A percentile compares a stretch with the other conserved stretches of the same genome.
Conservation (phyloP, 2,797 vertebrate genomes). For the Diplodus sargus region DNA sequence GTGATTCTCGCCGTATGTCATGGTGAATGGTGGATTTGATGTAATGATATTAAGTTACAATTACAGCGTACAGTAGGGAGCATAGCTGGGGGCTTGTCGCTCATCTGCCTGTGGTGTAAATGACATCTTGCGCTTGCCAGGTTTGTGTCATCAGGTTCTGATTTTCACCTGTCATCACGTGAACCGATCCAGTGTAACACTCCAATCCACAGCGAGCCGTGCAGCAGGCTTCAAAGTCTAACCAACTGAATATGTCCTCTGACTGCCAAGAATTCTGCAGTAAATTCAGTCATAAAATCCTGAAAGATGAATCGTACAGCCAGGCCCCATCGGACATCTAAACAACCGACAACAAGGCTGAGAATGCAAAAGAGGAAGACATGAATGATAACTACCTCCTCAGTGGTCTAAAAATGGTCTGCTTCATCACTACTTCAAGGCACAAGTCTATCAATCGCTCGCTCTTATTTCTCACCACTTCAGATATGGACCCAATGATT, state of each 20-base stretch:
- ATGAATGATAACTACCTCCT: constrained; percentile 7
- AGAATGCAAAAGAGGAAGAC: constrained; percentile 14
- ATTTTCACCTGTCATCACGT: constrained; percentile 41
- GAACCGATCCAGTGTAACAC: constrained; percentile 30
- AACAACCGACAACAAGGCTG: constrained; percentile 19
- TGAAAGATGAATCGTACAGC: constrained; percentile 35
- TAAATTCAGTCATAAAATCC: constrained; percentile 21
- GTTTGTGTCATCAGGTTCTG: constrained; percentile 54
- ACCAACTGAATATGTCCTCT: constrained; percentile 13
- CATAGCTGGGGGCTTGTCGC: constrained; percentile 17
- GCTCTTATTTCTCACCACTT: constrained; percentile 28
- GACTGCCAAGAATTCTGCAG: background rate
- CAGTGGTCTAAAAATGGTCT: constrained; percentile 25
- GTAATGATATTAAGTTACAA: constrained; percentile 63
- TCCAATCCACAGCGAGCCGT: constrained; percentile 27
- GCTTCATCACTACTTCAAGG: constrained; percentile 35
- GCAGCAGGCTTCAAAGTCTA: constrained; percentile 28
- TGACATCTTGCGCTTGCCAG: constrained; percentile 38
- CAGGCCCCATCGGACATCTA: constrained; percentile 10
- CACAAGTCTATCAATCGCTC: constrained; percentile 1
- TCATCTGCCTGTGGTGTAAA: constrained; percentile 31
- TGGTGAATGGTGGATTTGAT: constrained; percentile 43
- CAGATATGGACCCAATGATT: constrained; percentile 10
- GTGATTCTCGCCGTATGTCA: constrained; percentile 25
- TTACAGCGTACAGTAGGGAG: constrained; percentile 36